phyloP scores from a whole-genome alignment of 2,113 vertebrate genomes.

The Muntiacus reevesi region DNA sequence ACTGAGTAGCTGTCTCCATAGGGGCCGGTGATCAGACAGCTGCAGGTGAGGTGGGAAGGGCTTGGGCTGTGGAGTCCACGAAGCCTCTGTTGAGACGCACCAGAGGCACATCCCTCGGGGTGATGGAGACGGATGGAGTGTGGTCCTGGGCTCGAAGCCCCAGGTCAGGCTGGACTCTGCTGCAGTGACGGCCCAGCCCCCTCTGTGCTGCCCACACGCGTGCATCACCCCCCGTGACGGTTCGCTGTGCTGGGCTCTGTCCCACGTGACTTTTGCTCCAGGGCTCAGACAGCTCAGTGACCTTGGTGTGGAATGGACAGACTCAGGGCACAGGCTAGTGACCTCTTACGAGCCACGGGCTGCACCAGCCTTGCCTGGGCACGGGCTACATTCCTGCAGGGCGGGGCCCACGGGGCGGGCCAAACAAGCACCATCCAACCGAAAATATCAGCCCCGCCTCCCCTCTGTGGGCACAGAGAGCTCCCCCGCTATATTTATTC shows the following conservation, averaged over 20 bases:
- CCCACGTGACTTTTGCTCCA: no score
- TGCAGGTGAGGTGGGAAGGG: no score
- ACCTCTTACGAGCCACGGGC: neutral
- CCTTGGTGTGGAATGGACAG: neutral
- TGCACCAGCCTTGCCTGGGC: neutral
- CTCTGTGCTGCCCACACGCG: fast-evolving
- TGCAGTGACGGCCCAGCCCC: neutral
- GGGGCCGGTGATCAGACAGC: neutral
- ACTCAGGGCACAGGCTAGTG: neutral
- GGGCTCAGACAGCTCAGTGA: neutral
- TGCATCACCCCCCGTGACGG: fast-evolving
- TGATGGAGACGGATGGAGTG: fast-evolving
- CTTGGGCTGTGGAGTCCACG: neutral
- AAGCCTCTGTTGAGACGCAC: neutral
- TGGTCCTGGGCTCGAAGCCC: fast-evolving
- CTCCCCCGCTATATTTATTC: neutral
- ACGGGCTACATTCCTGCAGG: fast-evolving
- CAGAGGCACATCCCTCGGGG: fast-evolving
- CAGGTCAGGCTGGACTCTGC: neutral
- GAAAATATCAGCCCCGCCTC: fast-evolving
- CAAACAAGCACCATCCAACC: fast-evolving
- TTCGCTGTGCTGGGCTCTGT: neutral
- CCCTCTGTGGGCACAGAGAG: neutral
- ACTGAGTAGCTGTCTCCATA: neutral
- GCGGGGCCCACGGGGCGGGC: neutral